Evolutionary conservation across 2,797 vertebrate genomes (phyloP).

Genomic region (Perdix hodgsoniae): DNA sequence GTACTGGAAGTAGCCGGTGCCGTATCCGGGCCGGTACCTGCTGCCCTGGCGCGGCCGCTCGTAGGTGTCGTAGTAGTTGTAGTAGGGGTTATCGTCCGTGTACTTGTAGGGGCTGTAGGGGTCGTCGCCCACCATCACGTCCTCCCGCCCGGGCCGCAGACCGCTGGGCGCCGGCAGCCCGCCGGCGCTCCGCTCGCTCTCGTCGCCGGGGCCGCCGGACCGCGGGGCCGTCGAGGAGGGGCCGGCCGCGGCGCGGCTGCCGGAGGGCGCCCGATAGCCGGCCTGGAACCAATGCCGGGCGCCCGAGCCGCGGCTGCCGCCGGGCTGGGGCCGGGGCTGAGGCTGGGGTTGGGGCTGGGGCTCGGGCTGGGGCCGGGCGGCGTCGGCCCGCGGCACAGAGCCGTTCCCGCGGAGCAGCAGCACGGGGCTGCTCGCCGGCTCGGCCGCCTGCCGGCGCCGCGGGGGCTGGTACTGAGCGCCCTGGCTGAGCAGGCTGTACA

Average conservation of each 20-base stretch:
- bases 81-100: conserved; percentile 87
- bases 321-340: not conserved
- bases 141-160: conserved; percentile 76
- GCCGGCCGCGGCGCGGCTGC: not conserved
- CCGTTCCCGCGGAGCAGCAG: conserved; percentile 30
- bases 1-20: conserved; percentile 92
- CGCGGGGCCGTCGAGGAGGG: too few species aligned
- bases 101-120: conserved; percentile 91
- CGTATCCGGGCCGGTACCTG: conserved; percentile 89
- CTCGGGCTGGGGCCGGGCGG: not conserved
- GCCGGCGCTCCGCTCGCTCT: conserved; percentile 21
- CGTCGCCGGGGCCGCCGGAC: not conserved
- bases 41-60: conserved; percentile 85
- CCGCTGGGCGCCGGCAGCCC: not conserved
- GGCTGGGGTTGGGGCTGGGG: not conserved
- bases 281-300: conserved; percentile 81
- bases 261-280: conserved; percentile 40
- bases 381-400: conserved; percentile 48
- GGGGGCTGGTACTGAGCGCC: conserved; percentile 86
- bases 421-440: conserved; percentile 73
- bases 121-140: conserved; percentile 88
- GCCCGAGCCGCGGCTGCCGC: conserved; percentile 24
- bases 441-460: conserved; percentile 78
- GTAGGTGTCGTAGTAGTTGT: conserved; percentile 94
- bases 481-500: conserved; percentile 87